A percentile compares a stretch with the other conserved stretches of the same genome.
These are phyloP conservation scores for Eidolon helvum DNA, from an alignment of 2,113 vertebrate species.

Conservation along the genomic window DNA sequence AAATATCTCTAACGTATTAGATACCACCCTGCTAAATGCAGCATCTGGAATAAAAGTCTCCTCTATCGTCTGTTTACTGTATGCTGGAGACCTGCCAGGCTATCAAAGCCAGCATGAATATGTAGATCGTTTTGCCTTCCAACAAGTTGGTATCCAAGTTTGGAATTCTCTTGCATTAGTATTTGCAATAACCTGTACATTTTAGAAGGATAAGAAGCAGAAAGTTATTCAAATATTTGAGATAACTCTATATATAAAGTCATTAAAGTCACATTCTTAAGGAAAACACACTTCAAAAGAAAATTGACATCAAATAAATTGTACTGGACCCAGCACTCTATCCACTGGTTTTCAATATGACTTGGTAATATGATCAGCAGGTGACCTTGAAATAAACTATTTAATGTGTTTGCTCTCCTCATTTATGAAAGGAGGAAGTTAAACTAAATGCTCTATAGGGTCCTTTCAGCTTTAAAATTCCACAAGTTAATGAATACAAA, in stretches of 20 bases:
- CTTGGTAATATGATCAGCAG: not conserved
- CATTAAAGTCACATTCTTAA: constrained; percentile 58
- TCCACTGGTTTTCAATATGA: not conserved
- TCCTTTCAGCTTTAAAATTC: not conserved
- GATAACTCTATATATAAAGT: not conserved
- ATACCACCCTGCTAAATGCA: constrained; percentile 70
- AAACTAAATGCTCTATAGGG: not conserved
- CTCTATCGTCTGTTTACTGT: constrained; percentile 66
- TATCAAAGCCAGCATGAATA: constrained; percentile 80
- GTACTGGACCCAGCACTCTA: not conserved
- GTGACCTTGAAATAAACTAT: not conserved
- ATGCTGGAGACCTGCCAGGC: constrained; percentile 64
- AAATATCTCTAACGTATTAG: constrained; percentile 72
- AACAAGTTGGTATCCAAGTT: constrained; percentile 51
- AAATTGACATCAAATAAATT: not conserved
- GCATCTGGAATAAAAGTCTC: constrained; percentile 71
- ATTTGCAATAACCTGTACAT: constrained; percentile 71
- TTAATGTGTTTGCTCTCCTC: not conserved
- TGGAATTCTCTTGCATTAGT: constrained; percentile 70
- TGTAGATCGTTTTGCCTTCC: constrained; percentile 79
- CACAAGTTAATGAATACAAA: not conserved
- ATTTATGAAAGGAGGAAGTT: not conserved
- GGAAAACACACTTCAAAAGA: not conserved
- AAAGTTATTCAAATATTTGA: constrained; percentile 54
- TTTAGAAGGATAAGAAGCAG: constrained; percentile 62